These are phyloP conservation scores for Sarotherodon lohbergeri DNA, from an alignment of 2,113 vertebrate species.

Conservation along the genomic window DNA sequence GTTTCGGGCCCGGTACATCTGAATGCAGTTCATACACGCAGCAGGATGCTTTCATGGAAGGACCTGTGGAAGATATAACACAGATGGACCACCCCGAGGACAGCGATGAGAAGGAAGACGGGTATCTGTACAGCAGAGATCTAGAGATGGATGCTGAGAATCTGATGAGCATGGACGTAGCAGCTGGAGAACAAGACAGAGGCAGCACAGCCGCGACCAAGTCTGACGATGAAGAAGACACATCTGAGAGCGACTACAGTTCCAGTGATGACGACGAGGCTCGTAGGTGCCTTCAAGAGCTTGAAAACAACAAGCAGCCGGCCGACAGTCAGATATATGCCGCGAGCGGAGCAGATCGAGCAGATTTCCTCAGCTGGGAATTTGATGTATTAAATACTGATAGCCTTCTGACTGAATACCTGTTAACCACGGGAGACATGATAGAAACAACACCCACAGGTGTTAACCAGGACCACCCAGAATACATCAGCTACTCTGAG, in stretches of 20 bases:
- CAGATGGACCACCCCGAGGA: not conserved
- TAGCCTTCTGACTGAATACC: not conserved
- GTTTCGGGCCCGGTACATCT: not conserved
- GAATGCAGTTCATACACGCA: not conserved
- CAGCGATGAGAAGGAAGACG: not conserved
- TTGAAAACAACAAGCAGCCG: not conserved
- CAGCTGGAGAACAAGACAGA: not conserved
- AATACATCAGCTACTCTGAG: not conserved
- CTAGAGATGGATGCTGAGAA: not conserved
- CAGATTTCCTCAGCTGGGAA: constrained; percentile 4
- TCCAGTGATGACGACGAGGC: constrained; percentile 30
- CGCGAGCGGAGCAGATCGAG: not conserved
- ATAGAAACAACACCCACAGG: not conserved
- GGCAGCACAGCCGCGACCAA: not conserved
- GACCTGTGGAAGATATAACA: not conserved
- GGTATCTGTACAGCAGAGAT: constrained; percentile 11
- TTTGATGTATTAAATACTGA: not conserved
- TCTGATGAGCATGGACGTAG: not conserved
- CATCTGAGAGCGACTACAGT: constrained; percentile 18
- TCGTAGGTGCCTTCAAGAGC: not conserved
- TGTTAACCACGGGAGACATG: constrained; percentile 6
- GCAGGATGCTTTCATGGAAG: not conserved
- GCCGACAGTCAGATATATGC: not conserved
- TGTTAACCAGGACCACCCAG: not conserved
- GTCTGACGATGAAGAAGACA: not conserved